Base-by-base conservation (phyloP, 2,113 vertebrate genomes). In the Bos javanicus region DNA sequence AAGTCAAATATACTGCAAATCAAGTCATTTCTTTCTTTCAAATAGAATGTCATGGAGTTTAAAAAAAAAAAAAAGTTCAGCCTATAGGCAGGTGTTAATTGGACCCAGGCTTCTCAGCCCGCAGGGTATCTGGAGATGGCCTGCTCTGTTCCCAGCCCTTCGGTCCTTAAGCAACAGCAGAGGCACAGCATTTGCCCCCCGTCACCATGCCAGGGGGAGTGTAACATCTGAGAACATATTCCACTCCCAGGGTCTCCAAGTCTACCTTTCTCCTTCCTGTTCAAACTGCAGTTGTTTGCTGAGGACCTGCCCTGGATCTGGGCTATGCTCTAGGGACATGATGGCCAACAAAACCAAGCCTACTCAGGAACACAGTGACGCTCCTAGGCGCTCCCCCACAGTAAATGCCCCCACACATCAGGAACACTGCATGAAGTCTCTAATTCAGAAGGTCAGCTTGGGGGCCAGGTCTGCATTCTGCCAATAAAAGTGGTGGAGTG, bases 1-100 rank as follows among this genome's bases (percentile, higher is more conserved):
- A 96, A 92, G 50, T 78, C 25, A 90, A 2, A 83, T 62, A 88
- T 28, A 39, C 48, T 95, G 50, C 46, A 86, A 87, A 71, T 84
- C 23, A 87, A 28, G 76, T 62, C 26, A 54, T 86, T 57, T 36
- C 17, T 91, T 96, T 89, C 15, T 88, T 96, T 87, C 15, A 74
- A 93, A 57, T 15, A 67, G 76, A 94, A 50, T 60, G 57, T 50
- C 33, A 59, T 89, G n/a, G 0, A 71, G 3, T 81, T 36, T 11
- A 96, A 46, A 59, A 25, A 80, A 83, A 80, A 83, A 67, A 64
- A 46, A 57, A 50, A 25, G 3, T 43, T 57, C 89, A 28, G 4
- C 14, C n/a, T 74, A 5, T 3, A 81, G 50, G 59, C 85, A 84
- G 39, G 25, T 90, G 52, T 60, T 94, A 36, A n/a, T 21, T 25